phyloP scores from a whole-genome alignment of 1,140 invertebrate genomes.

The Solen grandis region DNA sequence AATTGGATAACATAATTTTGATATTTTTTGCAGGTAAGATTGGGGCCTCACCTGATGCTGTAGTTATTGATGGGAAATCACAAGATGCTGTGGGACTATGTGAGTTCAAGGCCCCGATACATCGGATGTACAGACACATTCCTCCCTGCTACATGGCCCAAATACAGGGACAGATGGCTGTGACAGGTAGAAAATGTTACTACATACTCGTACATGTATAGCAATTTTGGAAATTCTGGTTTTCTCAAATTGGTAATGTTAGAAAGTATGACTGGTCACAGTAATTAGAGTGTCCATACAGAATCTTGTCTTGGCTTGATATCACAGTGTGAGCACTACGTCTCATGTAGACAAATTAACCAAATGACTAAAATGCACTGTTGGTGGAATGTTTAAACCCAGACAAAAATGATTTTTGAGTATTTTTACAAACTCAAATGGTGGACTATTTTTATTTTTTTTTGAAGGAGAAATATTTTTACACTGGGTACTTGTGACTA shows the following conservation, averaged over 20 bases:
- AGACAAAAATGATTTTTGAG: too few species aligned
- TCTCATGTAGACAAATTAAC: too few species aligned
- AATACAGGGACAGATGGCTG: conserved; percentile 74
- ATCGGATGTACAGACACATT: conserved; percentile 65
- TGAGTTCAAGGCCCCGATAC: conserved; percentile 72
- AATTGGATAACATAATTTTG: too few species aligned
- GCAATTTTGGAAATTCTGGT: neutral
- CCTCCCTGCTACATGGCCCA: conserved; percentile 74
- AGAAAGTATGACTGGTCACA: neutral
- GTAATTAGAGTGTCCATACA: neutral
- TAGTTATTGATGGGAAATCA: conserved; percentile 57
- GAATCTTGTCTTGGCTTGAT: neutral
- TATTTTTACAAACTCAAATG: too few species aligned
- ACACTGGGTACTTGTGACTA: too few species aligned
- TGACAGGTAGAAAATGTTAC: conserved; percentile 36
- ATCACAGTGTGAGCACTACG: neutral
- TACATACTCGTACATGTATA: neutral
- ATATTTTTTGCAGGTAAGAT: conserved; percentile 34
- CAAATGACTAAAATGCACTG: too few species aligned
- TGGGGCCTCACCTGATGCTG: conserved; percentile 72
- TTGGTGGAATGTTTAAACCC: too few species aligned
- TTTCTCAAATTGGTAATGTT: too few species aligned
- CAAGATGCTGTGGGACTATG: conserved; percentile 62
- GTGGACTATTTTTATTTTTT: too few species aligned
- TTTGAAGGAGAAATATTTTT: too few species aligned